These are phyloP conservation scores for human (Homo sapiens) DNA, from an alignment of 2,113 vertebrate species.

Conservation along the genomic window DNA sequence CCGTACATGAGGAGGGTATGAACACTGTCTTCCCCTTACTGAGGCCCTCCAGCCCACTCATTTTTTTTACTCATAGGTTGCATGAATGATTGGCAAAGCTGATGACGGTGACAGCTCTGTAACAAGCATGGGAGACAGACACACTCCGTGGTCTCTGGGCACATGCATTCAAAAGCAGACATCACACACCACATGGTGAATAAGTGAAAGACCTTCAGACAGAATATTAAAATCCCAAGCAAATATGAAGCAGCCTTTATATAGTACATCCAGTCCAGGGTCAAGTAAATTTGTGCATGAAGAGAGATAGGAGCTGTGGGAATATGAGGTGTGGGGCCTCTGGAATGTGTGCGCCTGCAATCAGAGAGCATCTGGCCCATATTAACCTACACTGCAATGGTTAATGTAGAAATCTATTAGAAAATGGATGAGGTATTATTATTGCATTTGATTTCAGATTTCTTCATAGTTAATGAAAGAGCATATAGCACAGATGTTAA, in stretches of 20 bases:
- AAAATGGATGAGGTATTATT: not conserved
- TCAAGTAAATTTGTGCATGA: not conserved
- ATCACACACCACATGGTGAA: not conserved
- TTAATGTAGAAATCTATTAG: not conserved
- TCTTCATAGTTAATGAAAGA: not conserved
- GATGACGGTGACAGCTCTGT: not conserved
- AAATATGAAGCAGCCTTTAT: not conserved
- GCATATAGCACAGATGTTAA: not conserved
- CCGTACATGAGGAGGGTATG: not conserved
- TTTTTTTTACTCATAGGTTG: not conserved
- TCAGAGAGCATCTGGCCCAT: not conserved
- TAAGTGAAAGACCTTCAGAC: not conserved
- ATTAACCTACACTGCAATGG: not conserved
- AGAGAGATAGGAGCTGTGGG: not conserved
- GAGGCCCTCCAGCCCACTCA: not conserved
- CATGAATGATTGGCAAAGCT: not conserved
- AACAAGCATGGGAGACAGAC: not conserved
- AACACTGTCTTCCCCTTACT: fast-evolving
- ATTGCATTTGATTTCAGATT: not conserved
- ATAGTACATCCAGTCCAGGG: not conserved
- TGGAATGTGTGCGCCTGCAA: not conserved
- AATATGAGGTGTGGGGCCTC: not conserved
- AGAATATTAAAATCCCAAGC: not conserved
- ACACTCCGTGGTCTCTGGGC: not conserved
- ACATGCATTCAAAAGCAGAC: not conserved